A percentile compares a stretch with the other conserved stretches of the same genome.
phyloP scores from a whole-genome alignment of 2,113 vertebrate species.

The Neogale vison region DNA sequence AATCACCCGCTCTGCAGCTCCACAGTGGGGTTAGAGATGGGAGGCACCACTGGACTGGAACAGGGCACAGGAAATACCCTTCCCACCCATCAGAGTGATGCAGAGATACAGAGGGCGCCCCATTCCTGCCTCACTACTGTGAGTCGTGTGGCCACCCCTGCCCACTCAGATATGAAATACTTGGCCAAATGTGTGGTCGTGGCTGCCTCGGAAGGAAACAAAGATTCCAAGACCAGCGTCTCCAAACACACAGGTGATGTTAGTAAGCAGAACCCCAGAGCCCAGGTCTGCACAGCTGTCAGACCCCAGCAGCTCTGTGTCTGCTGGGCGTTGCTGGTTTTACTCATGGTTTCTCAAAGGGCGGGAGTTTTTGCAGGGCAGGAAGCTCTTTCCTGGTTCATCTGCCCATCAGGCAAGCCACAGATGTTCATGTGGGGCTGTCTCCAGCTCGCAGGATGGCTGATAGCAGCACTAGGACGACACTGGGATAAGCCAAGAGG shows the following conservation, averaged over 20 bases:
- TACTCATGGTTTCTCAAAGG: not conserved
- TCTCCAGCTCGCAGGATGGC: not conserved
- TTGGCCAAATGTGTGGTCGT: not conserved
- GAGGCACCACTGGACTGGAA: not conserved
- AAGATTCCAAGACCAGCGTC: not conserved
- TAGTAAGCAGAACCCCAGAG: no score
- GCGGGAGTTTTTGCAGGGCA: not conserved
- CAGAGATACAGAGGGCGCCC: not conserved
- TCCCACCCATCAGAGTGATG: not conserved
- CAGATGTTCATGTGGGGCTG: not conserved
- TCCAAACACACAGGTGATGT: not conserved
- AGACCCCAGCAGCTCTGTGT: no score
- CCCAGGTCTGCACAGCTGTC: not conserved
- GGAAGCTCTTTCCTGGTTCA: not conserved
- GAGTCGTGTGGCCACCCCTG: not conserved
- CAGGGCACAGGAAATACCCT: not conserved
- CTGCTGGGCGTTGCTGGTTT: not conserved
- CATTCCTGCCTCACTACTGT: not conserved
- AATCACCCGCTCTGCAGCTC: not conserved
- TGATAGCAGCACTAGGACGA: not conserved
- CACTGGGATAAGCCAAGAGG: not conserved
- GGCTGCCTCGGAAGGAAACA: not conserved
- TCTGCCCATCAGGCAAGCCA: not conserved
- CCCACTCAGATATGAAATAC: not conserved
- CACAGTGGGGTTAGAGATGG: not conserved